Conservation (phyloP, 2,888 invertebrate species). For the Trissonchulus sp. region DNA sequence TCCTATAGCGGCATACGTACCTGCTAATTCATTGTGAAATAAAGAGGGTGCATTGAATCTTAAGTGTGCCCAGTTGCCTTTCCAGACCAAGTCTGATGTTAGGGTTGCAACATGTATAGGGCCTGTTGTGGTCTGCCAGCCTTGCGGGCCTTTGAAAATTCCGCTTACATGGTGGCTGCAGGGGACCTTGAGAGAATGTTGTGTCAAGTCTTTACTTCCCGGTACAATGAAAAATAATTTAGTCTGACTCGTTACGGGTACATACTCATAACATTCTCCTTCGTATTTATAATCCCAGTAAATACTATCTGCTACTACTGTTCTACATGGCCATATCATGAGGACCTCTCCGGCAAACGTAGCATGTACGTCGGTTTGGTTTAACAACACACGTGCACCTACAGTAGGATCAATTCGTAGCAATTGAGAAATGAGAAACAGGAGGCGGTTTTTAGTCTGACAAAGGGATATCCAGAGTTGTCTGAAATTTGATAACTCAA, state of each 20-base stretch:
- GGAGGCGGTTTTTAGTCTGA: not conserved
- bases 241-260: not conserved
- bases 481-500: not conserved
- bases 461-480: not conserved
- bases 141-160: not conserved
- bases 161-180: conserved; percentile 23
- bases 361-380: conserved; percentile 10
- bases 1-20: not conserved
- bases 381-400: not conserved
- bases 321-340: conserved; percentile 16
- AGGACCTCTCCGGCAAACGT: conserved; percentile 24
- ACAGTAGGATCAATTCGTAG: not conserved
- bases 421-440: not conserved
- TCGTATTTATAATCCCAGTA: conserved; percentile 22
- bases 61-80: not conserved
- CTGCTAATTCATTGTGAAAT: not conserved
- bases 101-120: not conserved
- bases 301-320: not conserved
- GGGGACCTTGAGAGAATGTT: not conserved
- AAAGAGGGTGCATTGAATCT: not conserved
- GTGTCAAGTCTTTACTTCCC: not conserved
- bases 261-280: conserved; percentile 20
- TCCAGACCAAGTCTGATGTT: not conserved
- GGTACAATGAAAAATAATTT: conserved; percentile 10
- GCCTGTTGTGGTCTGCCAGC: not conserved